Evolutionary conservation across 2,888 invertebrate species (phyloP), one percentile per base, ranked within the genome.

Genomic region (Ommatoiulus sabulosus): DNA sequence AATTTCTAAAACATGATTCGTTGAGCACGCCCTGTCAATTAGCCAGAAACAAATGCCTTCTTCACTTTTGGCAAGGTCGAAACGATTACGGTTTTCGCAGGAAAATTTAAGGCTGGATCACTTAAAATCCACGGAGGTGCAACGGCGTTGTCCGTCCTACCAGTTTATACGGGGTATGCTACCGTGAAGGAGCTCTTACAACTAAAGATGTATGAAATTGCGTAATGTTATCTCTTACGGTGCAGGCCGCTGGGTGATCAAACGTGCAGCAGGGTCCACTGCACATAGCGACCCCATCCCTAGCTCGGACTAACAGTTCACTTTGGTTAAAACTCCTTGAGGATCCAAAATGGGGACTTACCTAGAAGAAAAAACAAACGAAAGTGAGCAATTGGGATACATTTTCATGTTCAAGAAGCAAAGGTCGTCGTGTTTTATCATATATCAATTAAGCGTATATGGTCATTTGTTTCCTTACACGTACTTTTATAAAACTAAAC

Each of bases 291-390:
- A 88, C 72, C 84, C 84, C 88, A 84, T 88, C 88, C 84, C 84
- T 88, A 88, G 88, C 84, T 35, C 88, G 88, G 84, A 20, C 46
- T 88, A 84, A 44, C 17, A 88, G 46, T 35, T 88, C 88, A 84
- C 46, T 84, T 88, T 88, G 88, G 88, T 46, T 84, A 44, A 80
- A 17, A 88, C 72, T 46, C 84, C 88, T 57, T 84, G 88, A 88
- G 88, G 88, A 88, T 88, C 88, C 88, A 88, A 88, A 88, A 88
- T 88, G 84, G 84, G 88, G 84, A 88, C 88, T 88, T 88, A 88
- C 88, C 88, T 88, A 88, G 17, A 87, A 72, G 17, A 63, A 43
- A 87, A n/a, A 88, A 48, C 44, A 88, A 24, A 24, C 35, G 35
- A 35, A 35, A 10, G 24, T 24, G 20, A 20, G 20, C 72, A 10